Evolutionary conservation across 2,113 vertebrate species (phyloP).

Genomic region (Monarcha castaneiventris): DNA sequence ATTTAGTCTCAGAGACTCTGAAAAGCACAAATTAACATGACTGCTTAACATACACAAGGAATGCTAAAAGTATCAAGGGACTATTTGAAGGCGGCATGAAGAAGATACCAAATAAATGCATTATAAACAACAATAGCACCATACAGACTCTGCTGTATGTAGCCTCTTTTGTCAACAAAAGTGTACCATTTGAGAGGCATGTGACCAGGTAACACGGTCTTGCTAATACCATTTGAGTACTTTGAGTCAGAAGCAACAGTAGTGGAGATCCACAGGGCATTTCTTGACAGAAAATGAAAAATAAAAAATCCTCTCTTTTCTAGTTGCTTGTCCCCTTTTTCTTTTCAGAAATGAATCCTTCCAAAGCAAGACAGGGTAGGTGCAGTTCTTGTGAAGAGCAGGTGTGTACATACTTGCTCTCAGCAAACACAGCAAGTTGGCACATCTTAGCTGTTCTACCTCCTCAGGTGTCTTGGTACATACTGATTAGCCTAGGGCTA

Average conservation of each 20-base stretch:
- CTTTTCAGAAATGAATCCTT: not conserved
- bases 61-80: not conserved
- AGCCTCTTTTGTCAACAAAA: not conserved
- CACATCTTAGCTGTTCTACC: not conserved
- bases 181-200: not conserved
- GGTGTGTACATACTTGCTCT: not conserved
- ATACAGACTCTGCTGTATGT: not conserved
- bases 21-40: conserved; percentile 18
- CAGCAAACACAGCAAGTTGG: not conserved
- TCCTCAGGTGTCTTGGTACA: not conserved
- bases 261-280: not conserved
- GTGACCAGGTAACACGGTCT: not conserved
- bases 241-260: not conserved
- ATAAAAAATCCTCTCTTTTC: not conserved
- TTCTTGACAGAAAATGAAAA: not conserved
- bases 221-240: not conserved
- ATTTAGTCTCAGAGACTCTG: not conserved
- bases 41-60: not conserved
- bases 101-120: not conserved
- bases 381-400: not conserved
- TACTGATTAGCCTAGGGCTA: not conserved
- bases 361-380: not conserved
- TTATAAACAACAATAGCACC: not conserved
- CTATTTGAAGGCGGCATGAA: not conserved
- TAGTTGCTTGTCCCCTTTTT: not conserved